These are phyloP conservation scores for Manis crassicaudata DNA, from an alignment of 2,797 vertebrate genomes.

Conservation along the genomic window DNA sequence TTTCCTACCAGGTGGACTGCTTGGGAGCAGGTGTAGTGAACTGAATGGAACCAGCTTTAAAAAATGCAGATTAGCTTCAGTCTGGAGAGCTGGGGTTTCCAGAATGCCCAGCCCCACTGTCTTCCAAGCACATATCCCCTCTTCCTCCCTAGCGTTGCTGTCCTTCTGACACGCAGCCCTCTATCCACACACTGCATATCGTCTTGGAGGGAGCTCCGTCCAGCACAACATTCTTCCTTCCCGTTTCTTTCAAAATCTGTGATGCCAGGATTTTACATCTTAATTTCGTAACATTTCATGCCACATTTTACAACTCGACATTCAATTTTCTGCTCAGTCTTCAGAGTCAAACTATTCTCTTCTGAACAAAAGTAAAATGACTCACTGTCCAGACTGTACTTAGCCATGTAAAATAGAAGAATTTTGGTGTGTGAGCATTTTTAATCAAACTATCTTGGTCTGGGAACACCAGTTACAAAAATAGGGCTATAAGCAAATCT, in stretches of 20 bases:
- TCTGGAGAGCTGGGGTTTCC: not conserved
- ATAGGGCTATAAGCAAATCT: not conserved
- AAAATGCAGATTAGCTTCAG: not conserved
- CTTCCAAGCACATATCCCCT: not conserved
- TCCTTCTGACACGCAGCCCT: not conserved
- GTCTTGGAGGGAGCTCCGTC: not conserved
- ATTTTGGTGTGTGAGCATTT: not conserved
- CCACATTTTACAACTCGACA: slow-evolving; percentile 35
- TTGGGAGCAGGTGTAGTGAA: not conserved
- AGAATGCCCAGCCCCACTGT: rapidly evolving
- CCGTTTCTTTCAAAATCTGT: slow-evolving; percentile 14
- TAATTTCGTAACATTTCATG: slow-evolving; percentile 46
- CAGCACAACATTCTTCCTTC: not conserved
- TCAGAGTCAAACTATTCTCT: slow-evolving; percentile 20
- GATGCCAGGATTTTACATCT: not conserved
- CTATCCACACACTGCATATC: rapidly evolving
- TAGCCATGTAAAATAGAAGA: not conserved
- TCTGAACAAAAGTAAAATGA: slow-evolving; percentile 17
- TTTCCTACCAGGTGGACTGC: not conserved
- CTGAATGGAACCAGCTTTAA: not conserved
- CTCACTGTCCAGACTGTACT: not conserved
- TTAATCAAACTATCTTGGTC: not conserved
- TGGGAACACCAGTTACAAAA: not conserved
- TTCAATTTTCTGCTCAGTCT: slow-evolving; percentile 34
- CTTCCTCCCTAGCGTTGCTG: rapidly evolving